Evolutionary conservation across 1,140 invertebrate species (phyloP).

Genomic region (Helicoverpa armigera): DNA sequence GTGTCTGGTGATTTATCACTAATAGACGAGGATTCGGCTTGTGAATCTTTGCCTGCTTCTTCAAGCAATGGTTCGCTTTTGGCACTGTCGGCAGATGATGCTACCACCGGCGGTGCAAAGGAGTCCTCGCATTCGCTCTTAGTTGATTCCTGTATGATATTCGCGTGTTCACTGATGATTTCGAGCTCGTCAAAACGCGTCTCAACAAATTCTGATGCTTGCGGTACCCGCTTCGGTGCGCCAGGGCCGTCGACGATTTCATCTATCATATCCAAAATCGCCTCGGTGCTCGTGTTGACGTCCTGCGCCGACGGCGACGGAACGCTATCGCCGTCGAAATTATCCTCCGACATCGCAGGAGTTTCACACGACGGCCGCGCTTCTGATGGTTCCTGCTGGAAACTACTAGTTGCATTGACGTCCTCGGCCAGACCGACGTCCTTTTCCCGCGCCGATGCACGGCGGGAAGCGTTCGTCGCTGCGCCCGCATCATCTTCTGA

Average conservation of each 20-base stretch:
- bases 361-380: slow-evolving; percentile 72
- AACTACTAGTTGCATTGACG: slow-evolving; percentile 79
- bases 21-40: slow-evolving; percentile 54
- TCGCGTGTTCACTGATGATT: slow-evolving; percentile 18
- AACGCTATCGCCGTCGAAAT: slow-evolving; percentile 82
- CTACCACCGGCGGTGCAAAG: slow-evolving; percentile 34
- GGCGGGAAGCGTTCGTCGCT: slow-evolving; percentile 84
- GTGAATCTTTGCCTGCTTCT: slow-evolving; percentile 42
- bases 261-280: slow-evolving; percentile 85
- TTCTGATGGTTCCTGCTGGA: slow-evolving; percentile 73
- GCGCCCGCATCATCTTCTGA: slow-evolving; percentile 86
- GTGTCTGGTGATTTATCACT: slow-evolving; percentile 50
- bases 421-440: slow-evolving; percentile 79
- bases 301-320: slow-evolving; percentile 80
- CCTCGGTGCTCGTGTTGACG: slow-evolving; percentile 84
- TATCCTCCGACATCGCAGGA: slow-evolving; percentile 81
- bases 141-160: slow-evolving; percentile 42
- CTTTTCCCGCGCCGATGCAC: slow-evolving; percentile 86
- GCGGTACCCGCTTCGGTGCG: slow-evolving; percentile 74
- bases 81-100: slow-evolving; percentile 63
- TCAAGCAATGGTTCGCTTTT: slow-evolving; percentile 62
- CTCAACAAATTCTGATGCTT: slow-evolving; percentile 55
- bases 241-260: slow-evolving; percentile 83
- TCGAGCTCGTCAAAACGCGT: slow-evolving; percentile 27
- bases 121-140: slow-evolving; percentile 50